These are phyloP conservation scores for Crossaster papposus DNA, from an alignment of 53 echinoderm and acorn worm species.

Conservation along the genomic window DNA sequence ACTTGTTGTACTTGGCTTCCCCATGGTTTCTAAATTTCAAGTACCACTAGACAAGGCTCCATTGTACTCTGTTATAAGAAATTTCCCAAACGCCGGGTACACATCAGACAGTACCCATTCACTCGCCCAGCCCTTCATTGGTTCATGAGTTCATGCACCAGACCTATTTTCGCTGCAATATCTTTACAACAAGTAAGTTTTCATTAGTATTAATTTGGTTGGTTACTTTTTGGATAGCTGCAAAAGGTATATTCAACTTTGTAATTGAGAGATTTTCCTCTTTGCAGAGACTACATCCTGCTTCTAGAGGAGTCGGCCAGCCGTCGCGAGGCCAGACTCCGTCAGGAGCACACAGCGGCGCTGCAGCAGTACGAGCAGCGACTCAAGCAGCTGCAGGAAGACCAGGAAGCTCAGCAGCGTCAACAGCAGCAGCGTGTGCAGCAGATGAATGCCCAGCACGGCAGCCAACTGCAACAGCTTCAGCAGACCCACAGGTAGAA, in stretches of 20 bases:
- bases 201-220: too few relatives aligned
- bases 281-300: slow-evolving; percentile 63
- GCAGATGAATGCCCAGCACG: slow-evolving; percentile 62
- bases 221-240: too few relatives aligned
- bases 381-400: slow-evolving; percentile 61
- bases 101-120: too few relatives aligned
- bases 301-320: slow-evolving; percentile 75
- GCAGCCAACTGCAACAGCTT: slow-evolving; percentile 70
- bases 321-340: slow-evolving; percentile 67
- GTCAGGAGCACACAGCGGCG: slow-evolving; percentile 65
- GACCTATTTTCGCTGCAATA: too few relatives aligned
- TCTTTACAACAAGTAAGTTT: too few relatives aligned
- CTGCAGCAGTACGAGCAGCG: slow-evolving; percentile 72
- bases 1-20: too few relatives aligned
- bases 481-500: slow-evolving; percentile 71
- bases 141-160: too few relatives aligned
- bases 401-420: slow-evolving; percentile 65
- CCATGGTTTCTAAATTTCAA: too few relatives aligned
- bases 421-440: slow-evolving; percentile 80
- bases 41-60: too few relatives aligned
- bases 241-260: not conserved
- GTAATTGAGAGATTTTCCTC: not conserved
- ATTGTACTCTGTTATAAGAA: too few relatives aligned
- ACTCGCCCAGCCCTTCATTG: too few relatives aligned
- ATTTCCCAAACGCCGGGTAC: too few relatives aligned